Base-by-base conservation (phyloP, 2,888 invertebrate genomes). In the Pristionchus entomophagus region DNA sequence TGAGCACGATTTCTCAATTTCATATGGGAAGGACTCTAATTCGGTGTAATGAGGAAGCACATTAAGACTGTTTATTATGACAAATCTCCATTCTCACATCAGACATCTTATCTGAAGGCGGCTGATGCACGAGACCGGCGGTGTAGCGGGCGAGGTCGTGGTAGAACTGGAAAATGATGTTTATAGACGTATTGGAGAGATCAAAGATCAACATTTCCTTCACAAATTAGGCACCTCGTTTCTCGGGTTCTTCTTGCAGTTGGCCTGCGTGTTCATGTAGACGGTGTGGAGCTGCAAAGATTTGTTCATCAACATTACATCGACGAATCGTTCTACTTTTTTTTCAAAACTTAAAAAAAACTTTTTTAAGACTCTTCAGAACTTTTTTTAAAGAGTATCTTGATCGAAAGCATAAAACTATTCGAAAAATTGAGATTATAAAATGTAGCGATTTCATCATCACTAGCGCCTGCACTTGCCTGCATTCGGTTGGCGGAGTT, bases 131-230 rank as follows among this genome's bases (percentile, higher is more conserved):
- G 80, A 82, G 85, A n/a, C 53, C 65, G 35, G 78, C 62, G 78
- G 53, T 86, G 87, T 86, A 87, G 19, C 49, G 82, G 41, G 82
- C 85, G 41, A 85, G 73, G n/a, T 35, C 65, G 65, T 84, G n/a
- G 83, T 45, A 84, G 83, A 65, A 84, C 49, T 80, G 80, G 51
- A 80, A 45, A 29, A 26, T 12, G 38, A 41, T 6, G 38, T 22
- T n/a, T 26, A 77, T n/a, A 38, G 4, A 41, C 4, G 22, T 17
- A n/a, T 45, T 35, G 8, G 29, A 41, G 10, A 26, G 10, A 77
- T n/a, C n/a, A 41, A 77, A 8, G 19, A 14, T 17, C 32, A 35
- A 38, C 17, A 62, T 62, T n/a, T 29, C 17, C 62, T n/a, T n/a
- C n/a, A n/a, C n/a, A n/a, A 62, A 29, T n/a, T 62, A 6, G 45